Evolutionary conservation across 2,888 invertebrate species (phyloP).

Genomic region (Cosmorhoe ocellata): DNA sequence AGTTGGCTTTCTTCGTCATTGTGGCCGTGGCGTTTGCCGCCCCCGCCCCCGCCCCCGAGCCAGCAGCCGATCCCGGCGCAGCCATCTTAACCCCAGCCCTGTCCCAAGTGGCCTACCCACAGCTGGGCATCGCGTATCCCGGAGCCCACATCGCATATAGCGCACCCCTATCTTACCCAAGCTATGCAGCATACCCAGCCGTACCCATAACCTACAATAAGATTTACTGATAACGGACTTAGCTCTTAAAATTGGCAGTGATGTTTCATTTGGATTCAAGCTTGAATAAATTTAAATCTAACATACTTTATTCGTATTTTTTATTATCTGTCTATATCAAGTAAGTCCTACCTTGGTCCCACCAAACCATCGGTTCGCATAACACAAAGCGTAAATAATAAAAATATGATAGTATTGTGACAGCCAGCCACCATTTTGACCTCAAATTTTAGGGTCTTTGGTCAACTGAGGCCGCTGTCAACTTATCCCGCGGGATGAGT

Average conservation of each 20-base stretch:
- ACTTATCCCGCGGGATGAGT: too few species aligned
- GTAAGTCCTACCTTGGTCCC: too few species aligned
- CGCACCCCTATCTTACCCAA: conserved; percentile 22
- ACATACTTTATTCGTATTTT: neutral
- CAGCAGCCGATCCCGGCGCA: conserved; percentile 35
- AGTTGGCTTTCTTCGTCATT: conserved; percentile 49
- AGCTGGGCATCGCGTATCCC: conserved; percentile 33
- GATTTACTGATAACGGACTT: conserved; percentile 39
- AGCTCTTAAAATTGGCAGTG: conserved; percentile 10
- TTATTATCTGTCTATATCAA: neutral
- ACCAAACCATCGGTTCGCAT: too few species aligned
- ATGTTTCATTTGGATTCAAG: neutral
- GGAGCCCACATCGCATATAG: conserved; percentile 36
- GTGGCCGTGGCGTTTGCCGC: conserved; percentile 45
- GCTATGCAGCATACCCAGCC: conserved; percentile 37
- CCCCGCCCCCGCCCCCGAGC: conserved; percentile 52
- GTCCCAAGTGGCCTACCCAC: conserved; percentile 34
- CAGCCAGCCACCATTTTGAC: too few species aligned
- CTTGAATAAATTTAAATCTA: conserved; percentile 6
- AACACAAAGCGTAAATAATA: too few species aligned
- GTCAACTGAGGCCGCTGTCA: too few species aligned
- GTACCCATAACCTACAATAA: conserved; percentile 45
- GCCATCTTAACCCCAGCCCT: conserved; percentile 29
- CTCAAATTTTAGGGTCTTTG: too few species aligned
- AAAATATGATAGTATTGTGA: too few species aligned